Evolutionary conservation across 2,113 vertebrate genomes (phyloP), one percentile per base, ranked within the genome.

Genomic region (Oceanites oceanicus): DNA sequence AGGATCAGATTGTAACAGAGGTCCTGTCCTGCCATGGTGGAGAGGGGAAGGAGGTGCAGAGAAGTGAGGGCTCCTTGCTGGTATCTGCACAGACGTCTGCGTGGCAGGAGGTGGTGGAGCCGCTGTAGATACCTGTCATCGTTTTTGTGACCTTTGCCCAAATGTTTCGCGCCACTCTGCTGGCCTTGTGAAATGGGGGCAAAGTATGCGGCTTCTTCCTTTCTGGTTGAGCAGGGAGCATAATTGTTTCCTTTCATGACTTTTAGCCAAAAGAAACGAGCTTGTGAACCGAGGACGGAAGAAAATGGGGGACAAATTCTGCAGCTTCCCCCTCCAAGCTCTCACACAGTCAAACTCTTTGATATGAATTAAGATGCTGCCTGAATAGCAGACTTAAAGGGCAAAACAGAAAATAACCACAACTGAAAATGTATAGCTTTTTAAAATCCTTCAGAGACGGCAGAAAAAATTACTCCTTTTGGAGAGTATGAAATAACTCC

Each of bases 371-470:
- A 58, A 66, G 58, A 40, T 49, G 42, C 44, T 0, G 0, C 19
- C 49, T 53, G 38, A 77, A 7, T 42, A 44, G 59, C 40, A 96
- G 66, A 94, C 90, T 95, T 94, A 95, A 93, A 97, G 96, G 73
- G 78, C 87, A 94, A 97, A 97, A 90, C 27, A 52, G 81, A 95
- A 95, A 79, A 61, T 32, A 72, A 40, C 36, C 27, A 47, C 79
- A 77, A 52, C 68, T 96, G 92, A 96, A 95, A 86, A 72, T 47
- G 23, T 73, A 38, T 44, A 38, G 55, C 66, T 91, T 86, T 72
- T 32, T 9, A 29, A 94, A 92, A 83, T 67, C n/a, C 44, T 81
- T 96, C 79, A 84, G 49, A 72, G 53, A 42, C 1, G 32, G 14
- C 26, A 55, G 8, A 40, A 53, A 76, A 73, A 93, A 71, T 81